These are phyloP conservation scores for Dascillus cervinus DNA, from an alignment of 2,888 invertebrate genomes.

Conservation along the genomic window DNA sequence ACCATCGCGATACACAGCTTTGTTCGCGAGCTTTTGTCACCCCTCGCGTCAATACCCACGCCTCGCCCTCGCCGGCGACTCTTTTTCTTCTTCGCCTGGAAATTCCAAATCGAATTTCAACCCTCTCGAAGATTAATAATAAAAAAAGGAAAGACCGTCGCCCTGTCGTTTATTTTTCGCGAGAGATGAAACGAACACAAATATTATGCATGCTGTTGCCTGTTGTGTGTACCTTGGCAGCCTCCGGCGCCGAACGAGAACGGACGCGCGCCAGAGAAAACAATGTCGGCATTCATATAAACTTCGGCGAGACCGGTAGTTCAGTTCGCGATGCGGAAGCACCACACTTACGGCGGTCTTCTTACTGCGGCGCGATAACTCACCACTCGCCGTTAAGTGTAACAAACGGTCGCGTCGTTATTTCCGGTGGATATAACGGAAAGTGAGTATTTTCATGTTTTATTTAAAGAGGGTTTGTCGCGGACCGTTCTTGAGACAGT, in stretches of 20 bases:
- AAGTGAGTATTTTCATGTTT: too few species aligned
- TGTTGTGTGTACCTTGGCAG: constrained; percentile 34
- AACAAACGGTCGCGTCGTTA: too few species aligned
- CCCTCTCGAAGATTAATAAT: constrained; percentile 31
- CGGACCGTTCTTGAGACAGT: too few species aligned
- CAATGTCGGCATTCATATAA: constrained; percentile 32
- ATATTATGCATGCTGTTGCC: constrained; percentile 27
- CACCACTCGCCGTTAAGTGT: background rate
- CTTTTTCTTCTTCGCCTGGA: constrained; percentile 14
- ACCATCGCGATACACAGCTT: constrained; percentile 25
- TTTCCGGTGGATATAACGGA: too few species aligned
- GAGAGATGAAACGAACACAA: constrained; percentile 30
- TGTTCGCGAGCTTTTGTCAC: constrained; percentile 23
- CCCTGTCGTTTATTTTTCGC: constrained; percentile 35
- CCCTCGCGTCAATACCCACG: constrained; percentile 24
- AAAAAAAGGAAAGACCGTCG: constrained; percentile 25
- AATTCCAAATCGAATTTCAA: constrained; percentile 28
- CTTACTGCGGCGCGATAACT: background rate
- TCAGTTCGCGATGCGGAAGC: constrained; percentile 27
- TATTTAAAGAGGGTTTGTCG: too few species aligned
- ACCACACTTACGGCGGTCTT: background rate
- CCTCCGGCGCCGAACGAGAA: constrained; percentile 22
- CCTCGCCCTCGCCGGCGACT: constrained; percentile 18
- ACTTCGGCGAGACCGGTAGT: constrained; percentile 28
- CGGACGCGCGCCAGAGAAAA: constrained; percentile 35